Evolutionary conservation across 2,113 vertebrate species (phyloP).

Genomic region (Malurus alboscapulatus): DNA sequence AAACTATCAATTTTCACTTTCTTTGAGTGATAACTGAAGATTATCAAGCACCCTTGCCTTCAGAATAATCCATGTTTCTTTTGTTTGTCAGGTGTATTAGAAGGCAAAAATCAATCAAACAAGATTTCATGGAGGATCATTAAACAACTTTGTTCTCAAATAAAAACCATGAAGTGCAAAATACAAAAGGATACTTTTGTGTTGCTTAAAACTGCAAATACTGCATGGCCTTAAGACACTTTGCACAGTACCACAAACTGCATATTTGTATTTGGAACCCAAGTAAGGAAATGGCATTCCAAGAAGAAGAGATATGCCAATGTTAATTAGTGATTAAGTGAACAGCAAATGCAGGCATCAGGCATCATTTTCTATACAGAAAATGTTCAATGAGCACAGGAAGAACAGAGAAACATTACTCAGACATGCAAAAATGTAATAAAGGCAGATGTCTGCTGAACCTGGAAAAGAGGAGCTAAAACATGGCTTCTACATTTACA

Average conservation of each 20-base stretch:
- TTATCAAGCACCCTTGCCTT: not conserved
- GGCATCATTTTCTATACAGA: too few relatives aligned
- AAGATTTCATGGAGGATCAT: not conserved
- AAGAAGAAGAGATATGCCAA: not conserved
- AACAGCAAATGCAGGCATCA: not conserved
- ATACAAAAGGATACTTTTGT: not conserved
- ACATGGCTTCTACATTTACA: not conserved
- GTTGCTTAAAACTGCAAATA: not conserved
- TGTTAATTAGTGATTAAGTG: not conserved
- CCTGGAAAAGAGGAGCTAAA: not conserved
- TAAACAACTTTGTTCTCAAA: not conserved
- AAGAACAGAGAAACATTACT: not conserved
- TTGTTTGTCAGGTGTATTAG: not conserved
- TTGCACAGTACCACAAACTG: not conserved
- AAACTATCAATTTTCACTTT: not conserved
- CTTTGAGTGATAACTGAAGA: not conserved
- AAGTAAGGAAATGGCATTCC: not conserved
- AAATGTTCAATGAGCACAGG: not conserved
- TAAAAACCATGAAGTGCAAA: not conserved
- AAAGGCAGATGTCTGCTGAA: not conserved
- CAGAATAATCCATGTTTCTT: not conserved
- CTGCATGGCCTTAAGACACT: not conserved
- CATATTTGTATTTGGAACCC: not conserved
- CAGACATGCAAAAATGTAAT: not conserved
- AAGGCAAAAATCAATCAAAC: not conserved